A percentile compares a stretch with the other conserved stretches of the same genome.
Conservation (phyloP, 2,888 invertebrate genomes). For the Synanthedon vespiformis region DNA sequence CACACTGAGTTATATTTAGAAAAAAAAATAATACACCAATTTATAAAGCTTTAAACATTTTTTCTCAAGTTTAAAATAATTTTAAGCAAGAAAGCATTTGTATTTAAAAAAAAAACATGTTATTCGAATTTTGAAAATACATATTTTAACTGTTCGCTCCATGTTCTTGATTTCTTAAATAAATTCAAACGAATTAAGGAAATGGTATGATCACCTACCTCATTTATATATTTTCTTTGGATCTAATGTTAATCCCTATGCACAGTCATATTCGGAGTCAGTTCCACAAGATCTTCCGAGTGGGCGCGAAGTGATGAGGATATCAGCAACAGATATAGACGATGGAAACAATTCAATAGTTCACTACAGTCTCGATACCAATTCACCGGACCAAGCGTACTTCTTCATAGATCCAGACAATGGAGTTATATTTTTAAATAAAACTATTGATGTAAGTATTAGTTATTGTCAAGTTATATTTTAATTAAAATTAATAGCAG, state of each 20-base stretch:
- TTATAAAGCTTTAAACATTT: background rate
- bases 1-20: conserved; percentile 1
- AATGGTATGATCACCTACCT: too few species aligned
- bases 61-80: background rate
- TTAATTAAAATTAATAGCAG: background rate
- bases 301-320: conserved; percentile 84
- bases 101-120: too few species aligned
- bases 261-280: conserved; percentile 74
- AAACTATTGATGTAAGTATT: conserved; percentile 73
- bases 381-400: conserved; percentile 71
- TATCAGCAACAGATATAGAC: conserved; percentile 93
- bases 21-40: background rate
- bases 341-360: conserved; percentile 91
- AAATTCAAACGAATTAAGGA: too few species aligned
- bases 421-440: conserved; percentile 84
- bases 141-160: too few species aligned
- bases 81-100: background rate
- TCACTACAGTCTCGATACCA: conserved; percentile 73
- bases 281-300: conserved; percentile 84
- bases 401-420: conserved; percentile 86
- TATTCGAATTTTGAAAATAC: too few species aligned
- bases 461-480: too few species aligned
- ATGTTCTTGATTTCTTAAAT: too few species aligned
- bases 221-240: background rate
- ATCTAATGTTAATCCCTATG: conserved; percentile 11